Evolutionary conservation across 2,113 vertebrate species (phyloP).

Genomic region (Agelaius tricolor): DNA sequence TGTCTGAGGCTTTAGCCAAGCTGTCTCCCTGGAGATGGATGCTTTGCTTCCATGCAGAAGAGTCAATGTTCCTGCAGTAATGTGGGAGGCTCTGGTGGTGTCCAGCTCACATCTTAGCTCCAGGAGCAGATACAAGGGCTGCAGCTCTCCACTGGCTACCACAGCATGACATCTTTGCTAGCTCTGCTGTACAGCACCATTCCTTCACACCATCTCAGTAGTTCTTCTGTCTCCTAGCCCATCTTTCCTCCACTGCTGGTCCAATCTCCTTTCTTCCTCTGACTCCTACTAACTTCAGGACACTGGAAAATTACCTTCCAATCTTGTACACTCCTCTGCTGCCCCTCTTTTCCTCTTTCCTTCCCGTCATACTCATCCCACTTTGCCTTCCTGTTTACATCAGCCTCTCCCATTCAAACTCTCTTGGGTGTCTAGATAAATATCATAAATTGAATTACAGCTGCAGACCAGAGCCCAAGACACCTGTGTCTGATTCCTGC

Average conservation of each 20-base stretch:
- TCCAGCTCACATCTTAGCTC: neutral
- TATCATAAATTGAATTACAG: neutral
- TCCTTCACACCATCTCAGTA: neutral
- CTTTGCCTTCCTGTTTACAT: neutral
- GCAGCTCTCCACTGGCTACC: neutral
- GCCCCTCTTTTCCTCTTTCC: neutral
- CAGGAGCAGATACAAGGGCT: neutral
- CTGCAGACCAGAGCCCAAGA: neutral
- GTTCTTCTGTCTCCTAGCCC: neutral
- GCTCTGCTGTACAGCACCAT: neutral
- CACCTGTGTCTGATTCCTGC: neutral
- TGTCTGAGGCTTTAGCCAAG: neutral
- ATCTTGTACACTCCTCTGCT: neutral
- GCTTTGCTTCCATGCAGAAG: neutral
- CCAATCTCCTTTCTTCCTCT: neutral
- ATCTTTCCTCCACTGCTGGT: neutral
- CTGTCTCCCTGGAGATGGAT: conserved; percentile 7
- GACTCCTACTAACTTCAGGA: neutral
- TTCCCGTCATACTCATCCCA: neutral
- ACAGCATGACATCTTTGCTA: neutral
- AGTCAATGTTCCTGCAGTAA: neutral
- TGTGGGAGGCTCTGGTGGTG: neutral
- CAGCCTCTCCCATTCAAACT: neutral
- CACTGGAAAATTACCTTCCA: neutral
- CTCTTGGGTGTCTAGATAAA: neutral